phyloP scores from a whole-genome alignment of 2,888 invertebrate genomes.

The Sminthurinus aureus region DNA sequence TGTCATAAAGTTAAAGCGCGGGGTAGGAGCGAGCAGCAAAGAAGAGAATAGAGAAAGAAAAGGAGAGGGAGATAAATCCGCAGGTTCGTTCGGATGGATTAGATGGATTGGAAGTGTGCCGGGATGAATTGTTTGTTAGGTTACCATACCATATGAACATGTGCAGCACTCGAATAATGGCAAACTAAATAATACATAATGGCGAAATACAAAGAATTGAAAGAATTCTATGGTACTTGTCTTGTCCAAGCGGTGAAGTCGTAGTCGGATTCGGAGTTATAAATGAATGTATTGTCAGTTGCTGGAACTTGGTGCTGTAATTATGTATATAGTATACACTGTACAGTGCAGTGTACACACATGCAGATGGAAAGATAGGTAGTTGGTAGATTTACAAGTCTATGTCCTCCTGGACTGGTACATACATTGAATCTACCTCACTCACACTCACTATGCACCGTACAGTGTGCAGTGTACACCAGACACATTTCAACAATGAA shows the following conservation, averaged over 20 bases:
- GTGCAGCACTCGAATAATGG: conserved; percentile 42
- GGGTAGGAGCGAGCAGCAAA: not conserved
- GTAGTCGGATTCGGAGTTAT: conserved; percentile 34
- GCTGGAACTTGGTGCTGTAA: not conserved
- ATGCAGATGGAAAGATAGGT: not conserved
- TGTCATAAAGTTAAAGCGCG: not conserved
- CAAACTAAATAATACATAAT: conserved; percentile 39
- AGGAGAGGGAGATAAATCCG: conserved; percentile 25
- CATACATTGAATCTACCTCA: too few species aligned
- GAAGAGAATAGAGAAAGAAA: not conserved
- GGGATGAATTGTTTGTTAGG: conserved; percentile 37
- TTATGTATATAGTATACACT: not conserved
- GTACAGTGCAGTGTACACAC: not conserved
- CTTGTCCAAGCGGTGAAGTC: conserved; percentile 47
- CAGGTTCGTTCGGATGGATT: conserved; percentile 40
- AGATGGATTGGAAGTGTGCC: conserved; percentile 40
- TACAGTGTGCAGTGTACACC: not conserved
- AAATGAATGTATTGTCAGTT: conserved; percentile 39
- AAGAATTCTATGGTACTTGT: conserved; percentile 50
- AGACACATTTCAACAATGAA: conserved; percentile 1
- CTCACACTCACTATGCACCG: too few species aligned
- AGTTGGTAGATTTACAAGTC: too few species aligned
- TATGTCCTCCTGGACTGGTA: too few species aligned
- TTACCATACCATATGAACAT: conserved; percentile 39
- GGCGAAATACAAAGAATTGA: conserved; percentile 45